Evolutionary conservation across 2,888 invertebrate species (phyloP).

Genomic region (Meiosimyza platycephala): DNA sequence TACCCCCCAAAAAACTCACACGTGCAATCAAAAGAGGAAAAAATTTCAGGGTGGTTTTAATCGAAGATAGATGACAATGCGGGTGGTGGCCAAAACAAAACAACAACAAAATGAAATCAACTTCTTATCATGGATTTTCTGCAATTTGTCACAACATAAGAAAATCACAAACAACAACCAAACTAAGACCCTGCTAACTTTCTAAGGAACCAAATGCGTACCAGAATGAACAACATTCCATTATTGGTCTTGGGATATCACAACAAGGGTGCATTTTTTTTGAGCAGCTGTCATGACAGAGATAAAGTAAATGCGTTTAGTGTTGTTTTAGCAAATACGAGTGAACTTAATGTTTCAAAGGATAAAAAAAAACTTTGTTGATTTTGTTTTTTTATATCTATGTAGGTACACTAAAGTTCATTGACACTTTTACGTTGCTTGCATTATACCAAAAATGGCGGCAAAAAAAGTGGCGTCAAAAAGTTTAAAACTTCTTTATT

Average conservation of each 20-base stretch:
- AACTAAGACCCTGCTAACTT: no score
- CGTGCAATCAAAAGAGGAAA: not conserved
- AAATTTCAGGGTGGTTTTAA: not conserved
- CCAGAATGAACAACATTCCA: no score
- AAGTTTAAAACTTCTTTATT: not conserved
- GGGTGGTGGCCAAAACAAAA: no score
- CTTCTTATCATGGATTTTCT: no score
- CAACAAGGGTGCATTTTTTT: not conserved
- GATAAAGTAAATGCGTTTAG: slow-evolving; percentile 12
- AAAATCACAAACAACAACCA: no score
- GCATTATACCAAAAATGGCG: not conserved
- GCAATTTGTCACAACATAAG: no score
- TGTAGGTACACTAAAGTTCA: slow-evolving; percentile 10
- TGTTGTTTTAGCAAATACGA: no score
- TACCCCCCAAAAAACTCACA: not conserved
- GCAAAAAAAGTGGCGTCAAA: not conserved
- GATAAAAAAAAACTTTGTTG: not conserved
- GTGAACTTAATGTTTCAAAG: no score
- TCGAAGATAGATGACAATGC: not conserved
- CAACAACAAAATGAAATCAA: no score
- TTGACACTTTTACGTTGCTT: slow-evolving; percentile 2
- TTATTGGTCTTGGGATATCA: not conserved
- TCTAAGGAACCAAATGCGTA: no score
- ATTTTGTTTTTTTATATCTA: not conserved
- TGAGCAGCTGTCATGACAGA: slow-evolving; percentile 14